A percentile compares a stretch with the other conserved stretches of the same genome.
These are phyloP conservation scores for Brachypterus glaber DNA, from an alignment of 2,888 invertebrate species.

Conservation along the genomic window DNA sequence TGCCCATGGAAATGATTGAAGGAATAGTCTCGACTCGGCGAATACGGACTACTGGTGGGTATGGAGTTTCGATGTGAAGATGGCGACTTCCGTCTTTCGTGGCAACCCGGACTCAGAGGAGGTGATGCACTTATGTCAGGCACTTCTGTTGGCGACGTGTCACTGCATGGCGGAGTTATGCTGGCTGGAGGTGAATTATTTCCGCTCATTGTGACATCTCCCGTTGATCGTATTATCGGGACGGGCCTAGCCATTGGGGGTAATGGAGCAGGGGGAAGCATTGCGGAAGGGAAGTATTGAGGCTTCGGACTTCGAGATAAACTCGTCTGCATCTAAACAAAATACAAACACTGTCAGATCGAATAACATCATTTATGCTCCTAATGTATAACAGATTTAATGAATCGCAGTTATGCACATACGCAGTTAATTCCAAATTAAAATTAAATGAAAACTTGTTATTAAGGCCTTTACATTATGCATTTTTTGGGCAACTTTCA, in stretches of 20 bases:
- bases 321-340: conserved; percentile 44
- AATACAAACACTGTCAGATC: neutral
- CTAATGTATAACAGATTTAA: no score
- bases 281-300: conserved; percentile 83
- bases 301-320: conserved; percentile 63
- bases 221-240: conserved; percentile 86
- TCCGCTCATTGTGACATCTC: conserved; percentile 49
- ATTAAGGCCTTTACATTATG: no score
- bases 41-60: conserved; percentile 34
- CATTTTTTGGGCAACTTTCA: no score
- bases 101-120: conserved; percentile 37
- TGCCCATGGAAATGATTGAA: conserved; percentile 93
- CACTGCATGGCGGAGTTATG: conserved; percentile 46
- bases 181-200: conserved; percentile 56
- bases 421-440: no score
- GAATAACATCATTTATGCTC: no score
- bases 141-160: conserved; percentile 37
- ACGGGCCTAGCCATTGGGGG: conserved; percentile 96
- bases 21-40: conserved; percentile 49
- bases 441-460: no score
- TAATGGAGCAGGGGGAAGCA: conserved; percentile 90
- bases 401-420: no score
- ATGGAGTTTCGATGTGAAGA: conserved; percentile 35
- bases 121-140: conserved; percentile 38
- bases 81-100: conserved; percentile 37